Conservation (phyloP, 1,140 invertebrate genomes). For the Stenopsyche tienmushanensis region DNA sequence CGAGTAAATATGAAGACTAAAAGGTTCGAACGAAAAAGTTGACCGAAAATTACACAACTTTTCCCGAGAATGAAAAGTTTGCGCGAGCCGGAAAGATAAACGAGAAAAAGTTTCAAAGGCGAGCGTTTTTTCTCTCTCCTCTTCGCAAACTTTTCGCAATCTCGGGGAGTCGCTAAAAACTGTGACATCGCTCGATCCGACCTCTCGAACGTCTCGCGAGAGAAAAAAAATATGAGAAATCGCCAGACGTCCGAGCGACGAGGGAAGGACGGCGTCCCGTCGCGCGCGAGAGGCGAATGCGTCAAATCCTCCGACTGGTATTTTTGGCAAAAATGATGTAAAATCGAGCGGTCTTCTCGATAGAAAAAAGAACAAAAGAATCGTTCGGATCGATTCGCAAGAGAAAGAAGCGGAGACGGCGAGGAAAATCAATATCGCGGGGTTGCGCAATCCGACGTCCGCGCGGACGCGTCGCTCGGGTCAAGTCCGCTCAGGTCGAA, state of each 20-base stretch:
- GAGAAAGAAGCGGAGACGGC: neutral
- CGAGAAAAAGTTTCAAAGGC: constrained; percentile 4
- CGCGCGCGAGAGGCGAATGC: neutral
- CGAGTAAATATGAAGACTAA: constrained; percentile 7
- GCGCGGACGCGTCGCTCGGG: neutral
- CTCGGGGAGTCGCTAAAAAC: neutral
- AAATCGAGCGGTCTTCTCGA: too few species aligned
- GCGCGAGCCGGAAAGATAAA: constrained; percentile 1
- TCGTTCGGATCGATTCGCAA: too few species aligned
- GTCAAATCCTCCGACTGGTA: neutral
- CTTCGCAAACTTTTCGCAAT: neutral
- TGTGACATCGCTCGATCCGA: neutral
- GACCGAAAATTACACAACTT: constrained; percentile 12
- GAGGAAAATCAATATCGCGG: neutral
- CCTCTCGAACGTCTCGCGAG: neutral
- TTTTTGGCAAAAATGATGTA: too few species aligned
- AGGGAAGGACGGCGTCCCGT: neutral
- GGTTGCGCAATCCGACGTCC: neutral
- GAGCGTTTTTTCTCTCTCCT: neutral
- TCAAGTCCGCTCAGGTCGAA: too few species aligned
- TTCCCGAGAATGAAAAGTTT: neutral
- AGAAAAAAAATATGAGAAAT: too few species aligned
- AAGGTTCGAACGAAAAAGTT: constrained; percentile 1
- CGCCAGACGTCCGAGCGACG: too few species aligned
- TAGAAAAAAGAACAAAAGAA: too few species aligned